Evolutionary conservation across 2,113 vertebrate genomes (phyloP).

Genomic region (Sisor rabdophorus): DNA sequence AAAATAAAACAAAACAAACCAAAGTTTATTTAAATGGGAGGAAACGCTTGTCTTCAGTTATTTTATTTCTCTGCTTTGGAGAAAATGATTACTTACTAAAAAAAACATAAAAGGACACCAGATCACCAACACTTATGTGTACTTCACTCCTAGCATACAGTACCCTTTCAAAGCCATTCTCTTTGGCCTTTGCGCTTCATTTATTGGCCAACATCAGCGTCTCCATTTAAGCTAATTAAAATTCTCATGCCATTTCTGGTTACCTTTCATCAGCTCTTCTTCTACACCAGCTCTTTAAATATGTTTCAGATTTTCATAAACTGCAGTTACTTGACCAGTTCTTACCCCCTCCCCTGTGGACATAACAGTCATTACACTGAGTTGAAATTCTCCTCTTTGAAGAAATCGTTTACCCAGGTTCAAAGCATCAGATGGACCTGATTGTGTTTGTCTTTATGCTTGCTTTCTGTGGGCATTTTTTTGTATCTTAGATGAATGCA

Average conservation of each 20-base stretch:
- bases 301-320: constrained; percentile 1
- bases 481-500: too few relatives aligned
- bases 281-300: constrained; percentile 20
- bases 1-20: constrained; percentile 7
- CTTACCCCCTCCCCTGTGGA: too few relatives aligned
- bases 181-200: constrained; percentile 34
- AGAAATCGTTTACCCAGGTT: too few relatives aligned
- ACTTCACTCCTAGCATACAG: constrained; percentile 43
- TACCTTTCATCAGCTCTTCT: background rate
- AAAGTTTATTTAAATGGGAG: constrained; percentile 11
- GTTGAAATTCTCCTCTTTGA: too few relatives aligned
- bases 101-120: constrained; percentile 12
- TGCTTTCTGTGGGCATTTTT: too few relatives aligned
- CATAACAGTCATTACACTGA: too few relatives aligned
- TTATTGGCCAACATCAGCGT: constrained; percentile 18
- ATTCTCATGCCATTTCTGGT: constrained; percentile 28
- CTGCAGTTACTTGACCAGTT: background rate
- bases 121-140: constrained; percentile 23
- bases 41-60: background rate
- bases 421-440: too few relatives aligned
- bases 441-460: too few relatives aligned
- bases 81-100: constrained; percentile 6
- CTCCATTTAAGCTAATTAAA: constrained; percentile 37
- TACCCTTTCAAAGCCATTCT: constrained; percentile 22
- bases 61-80: constrained; percentile 8